Percentiles rank a stretch among this genome's conserved stretches.
phyloP scores from a whole-genome alignment of 2,113 vertebrate genomes.

The Nothocercus julius region DNA sequence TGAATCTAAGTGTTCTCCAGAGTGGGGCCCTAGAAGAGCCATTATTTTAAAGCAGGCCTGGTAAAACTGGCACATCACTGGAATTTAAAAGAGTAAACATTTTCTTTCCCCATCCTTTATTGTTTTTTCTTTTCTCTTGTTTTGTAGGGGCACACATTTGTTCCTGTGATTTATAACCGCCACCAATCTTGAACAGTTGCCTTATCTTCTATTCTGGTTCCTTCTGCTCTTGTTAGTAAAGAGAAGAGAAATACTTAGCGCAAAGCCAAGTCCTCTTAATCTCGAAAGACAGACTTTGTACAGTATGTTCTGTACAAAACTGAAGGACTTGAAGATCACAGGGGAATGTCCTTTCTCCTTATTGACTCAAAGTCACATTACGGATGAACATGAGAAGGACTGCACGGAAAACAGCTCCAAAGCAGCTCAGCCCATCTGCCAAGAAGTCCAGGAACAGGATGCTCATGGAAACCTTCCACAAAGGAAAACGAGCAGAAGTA shows the following conservation, averaged over 20 bases:
- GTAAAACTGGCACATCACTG: neutral
- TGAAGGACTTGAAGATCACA: slow-evolving; percentile 94
- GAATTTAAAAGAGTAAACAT: neutral
- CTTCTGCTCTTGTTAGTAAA: slow-evolving; percentile 40
- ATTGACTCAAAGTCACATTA: slow-evolving; percentile 77
- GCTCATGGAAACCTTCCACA: slow-evolving; percentile 75
- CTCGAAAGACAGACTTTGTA: neutral
- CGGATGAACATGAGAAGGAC: slow-evolving; percentile 81
- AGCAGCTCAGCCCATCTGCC: slow-evolving; percentile 79
- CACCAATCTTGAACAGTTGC: slow-evolving; percentile 29
- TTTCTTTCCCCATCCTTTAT: neutral
- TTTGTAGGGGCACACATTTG: slow-evolving; percentile 22
- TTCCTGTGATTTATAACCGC: slow-evolving; percentile 9
- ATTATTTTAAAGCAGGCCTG: neutral
- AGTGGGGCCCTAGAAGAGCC: neutral
- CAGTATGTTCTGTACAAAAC: slow-evolving; percentile 96
- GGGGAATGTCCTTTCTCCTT: slow-evolving; percentile 95
- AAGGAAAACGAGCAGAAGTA: slow-evolving; percentile 85
- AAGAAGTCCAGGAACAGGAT: slow-evolving; percentile 80
- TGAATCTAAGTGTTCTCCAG: neutral
- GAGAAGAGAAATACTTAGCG: slow-evolving; percentile 15
- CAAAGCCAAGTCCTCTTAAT: slow-evolving; percentile 3
- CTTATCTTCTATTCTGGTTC: neutral
- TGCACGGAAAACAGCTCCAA: slow-evolving; percentile 65
- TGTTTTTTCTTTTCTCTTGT: neutral